A percentile compares a stretch with the other conserved stretches of the same genome.
Evolutionary conservation across 1,140 invertebrate genomes (phyloP).

Genomic region (Trichogramma pretiosum): DNA sequence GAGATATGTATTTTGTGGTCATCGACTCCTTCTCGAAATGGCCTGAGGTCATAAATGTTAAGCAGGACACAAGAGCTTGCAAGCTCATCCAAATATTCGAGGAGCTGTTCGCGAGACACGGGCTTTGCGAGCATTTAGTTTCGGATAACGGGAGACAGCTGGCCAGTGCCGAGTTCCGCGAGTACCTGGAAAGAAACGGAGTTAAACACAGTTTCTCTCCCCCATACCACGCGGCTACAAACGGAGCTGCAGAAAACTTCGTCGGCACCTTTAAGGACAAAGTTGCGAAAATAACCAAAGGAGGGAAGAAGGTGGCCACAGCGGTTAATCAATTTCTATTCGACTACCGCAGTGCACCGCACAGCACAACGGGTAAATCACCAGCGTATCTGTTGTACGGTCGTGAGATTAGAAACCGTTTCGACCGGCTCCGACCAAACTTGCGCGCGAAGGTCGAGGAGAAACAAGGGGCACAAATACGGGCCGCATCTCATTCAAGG

Average conservation of each 20-base stretch:
- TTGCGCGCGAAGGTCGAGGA: neutral
- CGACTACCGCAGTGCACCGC: slow-evolving; percentile 24
- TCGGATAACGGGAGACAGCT: slow-evolving; percentile 2
- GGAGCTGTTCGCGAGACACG: neutral
- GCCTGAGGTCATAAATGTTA: slow-evolving; percentile 14
- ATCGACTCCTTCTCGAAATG: slow-evolving; percentile 15
- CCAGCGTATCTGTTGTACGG: slow-evolving; percentile 10
- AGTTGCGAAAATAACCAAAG: slow-evolving; percentile 19
- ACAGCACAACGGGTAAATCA: slow-evolving; percentile 23
- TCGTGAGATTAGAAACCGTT: slow-evolving; percentile 3
- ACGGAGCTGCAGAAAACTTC: slow-evolving; percentile 16
- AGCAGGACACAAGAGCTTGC: too few relatives aligned
- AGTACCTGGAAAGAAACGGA: slow-evolving; percentile 21
- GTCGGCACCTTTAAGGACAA: slow-evolving; percentile 19
- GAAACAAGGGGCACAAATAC: slow-evolving; percentile 5
- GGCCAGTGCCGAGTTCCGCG: slow-evolving; percentile 18
- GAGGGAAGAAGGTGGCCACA: slow-evolving; percentile 10
- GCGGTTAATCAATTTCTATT: slow-evolving; percentile 25
- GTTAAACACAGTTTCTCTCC: slow-evolving; percentile 22
- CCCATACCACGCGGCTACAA: too few relatives aligned
- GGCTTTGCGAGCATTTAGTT: neutral
- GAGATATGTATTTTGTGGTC: slow-evolving; percentile 10
- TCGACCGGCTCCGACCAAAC: slow-evolving; percentile 4
- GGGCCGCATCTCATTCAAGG: neutral
- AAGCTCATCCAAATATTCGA: too few relatives aligned